Base-by-base conservation (phyloP, 2,888 invertebrate genomes). In the Drosophila vallismaia region DNA sequence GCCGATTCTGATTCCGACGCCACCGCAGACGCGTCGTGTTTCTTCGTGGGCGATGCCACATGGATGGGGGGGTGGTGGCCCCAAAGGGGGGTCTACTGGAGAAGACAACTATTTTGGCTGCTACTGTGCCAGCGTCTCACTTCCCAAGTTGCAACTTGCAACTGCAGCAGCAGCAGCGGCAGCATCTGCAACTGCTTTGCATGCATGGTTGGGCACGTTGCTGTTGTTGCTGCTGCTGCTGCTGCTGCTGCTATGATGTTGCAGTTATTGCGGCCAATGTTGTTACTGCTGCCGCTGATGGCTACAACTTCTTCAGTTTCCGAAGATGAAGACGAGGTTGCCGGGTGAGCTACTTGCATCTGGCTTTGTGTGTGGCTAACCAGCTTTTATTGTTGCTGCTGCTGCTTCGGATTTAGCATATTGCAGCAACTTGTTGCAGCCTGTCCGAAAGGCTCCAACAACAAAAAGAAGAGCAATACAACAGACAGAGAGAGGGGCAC, bases 221-320 rank as follows among this genome's bases (percentile, higher is more conserved):
- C 53, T 74, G 79, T 19, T 74, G 69, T 19, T 74, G 69, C 64
- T 73, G 55, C n/a, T 56, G 52, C 45, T 71, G 63, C 19, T 50
- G 62, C 44, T 49, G 44, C 10, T 62, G 57, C 26, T 12, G 52
- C 52, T 74, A 70, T 55, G 62, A 51, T 72, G 62, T 29, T 54
- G 54, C 54, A 26, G 52, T 40, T 52, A 75, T 73, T 77, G 79
- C 59, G 71, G 69, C 54, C 70, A 50, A 19, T 55, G 58, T 46
- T 70, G 50, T 48, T 56, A 28, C 57, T 57, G 38, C 57, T 57
- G 42, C 53, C 29, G 57, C 53, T 55, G 54, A 62, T 78, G 77
- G 82, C 79, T 79, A 87, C 85, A 87, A 87, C 86, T 86, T 88
- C 88, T 88, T 86, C 85, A 86, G 72, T 55, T 76, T 70, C 71